Base-by-base conservation (phyloP, 2,113 vertebrate species). In the Solea senegalensis region DNA sequence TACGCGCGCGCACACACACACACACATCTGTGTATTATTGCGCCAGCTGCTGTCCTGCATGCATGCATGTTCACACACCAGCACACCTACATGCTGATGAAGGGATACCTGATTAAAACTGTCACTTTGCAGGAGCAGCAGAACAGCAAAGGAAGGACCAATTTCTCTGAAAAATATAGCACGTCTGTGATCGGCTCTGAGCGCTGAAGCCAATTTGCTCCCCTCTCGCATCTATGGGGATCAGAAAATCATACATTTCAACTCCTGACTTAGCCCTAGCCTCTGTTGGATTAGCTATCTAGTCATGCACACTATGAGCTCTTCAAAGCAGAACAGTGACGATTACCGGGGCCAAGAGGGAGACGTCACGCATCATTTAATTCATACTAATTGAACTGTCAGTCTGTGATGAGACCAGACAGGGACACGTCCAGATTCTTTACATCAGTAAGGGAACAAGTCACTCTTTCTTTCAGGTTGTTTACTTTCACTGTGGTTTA, bases 21-120 rank as follows among this genome's bases (percentile, higher is more conserved):
- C 21, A 45, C 50, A 6, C 41, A 44, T 10, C 45, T 9, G 54
- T 5, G 41, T 34, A 13, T 40, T 14, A 11, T 54, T 4, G 52
- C 43, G 16, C 59, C 53, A 7, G 48, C 46, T 65, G 27, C 74
- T 54, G 78, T 55, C 51, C 69, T 53, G 66, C 40, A 49, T 7
- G 71, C 72, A n/a, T 59, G 57, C 14, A 46, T 48, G 41, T 8
- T 51, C 67, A 41, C 59, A 63, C 62, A 28, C 61, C 44, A 27
- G 10, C 57, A 39, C 64, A 63, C 72, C 50, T 59, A 48, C 63
- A 5, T 41, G 67, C 26, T 82, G 86, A 88, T 74, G 73, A 6
- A 88, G 58, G 71, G 86, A 84, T 59, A 72, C 69, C 85, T 89
- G 89, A 92, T 92, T 92, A 91, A 89, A 92, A 88, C 84, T 88